A percentile compares a stretch with the other conserved stretches of the same genome.
phyloP scores from a whole-genome alignment of 2,888 invertebrate species.

The Drosophila pseudotalamancana region DNA sequence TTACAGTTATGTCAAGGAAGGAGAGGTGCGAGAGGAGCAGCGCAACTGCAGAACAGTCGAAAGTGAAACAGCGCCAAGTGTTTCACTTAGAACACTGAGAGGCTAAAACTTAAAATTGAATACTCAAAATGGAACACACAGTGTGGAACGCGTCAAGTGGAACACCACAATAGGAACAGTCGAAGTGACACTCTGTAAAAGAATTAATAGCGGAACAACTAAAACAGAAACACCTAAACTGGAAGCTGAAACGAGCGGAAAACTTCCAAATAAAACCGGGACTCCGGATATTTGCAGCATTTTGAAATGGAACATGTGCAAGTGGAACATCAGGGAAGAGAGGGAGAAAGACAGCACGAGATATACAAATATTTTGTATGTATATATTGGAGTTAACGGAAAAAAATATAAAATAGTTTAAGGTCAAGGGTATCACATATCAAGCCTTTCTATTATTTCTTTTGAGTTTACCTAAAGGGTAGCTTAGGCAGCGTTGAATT shows the following conservation, averaged over 20 bases:
- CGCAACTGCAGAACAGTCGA: no score
- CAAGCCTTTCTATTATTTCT: slow-evolving; percentile 31
- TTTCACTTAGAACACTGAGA: not conserved
- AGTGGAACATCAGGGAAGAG: not conserved
- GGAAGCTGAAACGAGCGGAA: not conserved
- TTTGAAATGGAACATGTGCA: not conserved
- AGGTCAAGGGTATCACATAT: slow-evolving; percentile 53
- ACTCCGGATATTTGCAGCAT: no score
- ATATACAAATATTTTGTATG: no score
- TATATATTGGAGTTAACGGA: no score
- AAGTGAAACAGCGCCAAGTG: not conserved
- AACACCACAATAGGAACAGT: not conserved
- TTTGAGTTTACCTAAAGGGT: slow-evolving; percentile 9
- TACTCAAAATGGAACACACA: not conserved
- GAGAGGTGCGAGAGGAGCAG: not conserved
- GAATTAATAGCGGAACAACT: no score
- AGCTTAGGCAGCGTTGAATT: slow-evolving; percentile 33
- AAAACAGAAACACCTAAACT: not conserved
- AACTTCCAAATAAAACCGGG: no score
- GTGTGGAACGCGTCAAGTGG: not conserved
- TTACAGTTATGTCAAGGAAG: slow-evolving; percentile 17
- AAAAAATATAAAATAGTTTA: not conserved
- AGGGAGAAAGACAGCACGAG: not conserved
- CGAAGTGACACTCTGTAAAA: not conserved
- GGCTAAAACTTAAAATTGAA: not conserved